phyloP scores from a whole-genome alignment of 2,113 vertebrate species.

The Hippocampus guttulatus region DNA sequence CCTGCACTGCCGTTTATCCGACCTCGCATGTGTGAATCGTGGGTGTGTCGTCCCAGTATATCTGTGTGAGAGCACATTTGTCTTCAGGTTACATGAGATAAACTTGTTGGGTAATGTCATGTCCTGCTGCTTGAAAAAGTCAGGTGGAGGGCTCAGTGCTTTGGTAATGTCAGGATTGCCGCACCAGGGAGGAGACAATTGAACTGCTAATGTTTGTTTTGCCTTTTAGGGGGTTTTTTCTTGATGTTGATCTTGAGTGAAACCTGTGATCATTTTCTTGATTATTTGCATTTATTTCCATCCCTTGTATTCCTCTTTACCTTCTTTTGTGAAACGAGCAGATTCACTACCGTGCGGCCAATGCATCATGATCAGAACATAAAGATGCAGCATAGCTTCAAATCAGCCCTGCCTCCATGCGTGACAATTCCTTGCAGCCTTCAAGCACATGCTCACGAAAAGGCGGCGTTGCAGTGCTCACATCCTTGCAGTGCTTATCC shows the following conservation, averaged over 20 bases:
- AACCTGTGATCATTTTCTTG: neutral
- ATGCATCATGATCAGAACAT: neutral
- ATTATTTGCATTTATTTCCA: neutral
- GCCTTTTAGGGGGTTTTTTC: neutral
- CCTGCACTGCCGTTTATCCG: conserved; percentile 35
- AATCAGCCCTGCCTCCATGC: neutral
- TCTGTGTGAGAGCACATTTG: conserved; percentile 14
- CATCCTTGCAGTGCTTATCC: conserved; percentile 1
- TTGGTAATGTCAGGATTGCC: conserved; percentile 15
- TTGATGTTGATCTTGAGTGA: neutral
- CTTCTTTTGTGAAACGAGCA: neutral
- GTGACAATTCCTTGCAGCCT: conserved; percentile 19
- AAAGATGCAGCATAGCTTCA: neutral
- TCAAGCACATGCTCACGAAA: conserved; percentile 15
- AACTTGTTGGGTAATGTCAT: conserved; percentile 49
- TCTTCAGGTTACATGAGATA: conserved; percentile 51
- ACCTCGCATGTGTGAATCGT: conserved; percentile 11
- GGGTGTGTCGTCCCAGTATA: conserved; percentile 6
- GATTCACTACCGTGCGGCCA: neutral
- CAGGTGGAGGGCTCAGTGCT: conserved; percentile 22
- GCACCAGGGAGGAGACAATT: neutral
- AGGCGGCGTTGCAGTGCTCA: conserved; percentile 1
- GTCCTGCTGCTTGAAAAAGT: conserved; percentile 42
- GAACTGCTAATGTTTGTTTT: neutral
- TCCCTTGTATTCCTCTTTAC: neutral